Base-by-base conservation (phyloP, 2,113 vertebrate species). In the Strigops habroptila region DNA sequence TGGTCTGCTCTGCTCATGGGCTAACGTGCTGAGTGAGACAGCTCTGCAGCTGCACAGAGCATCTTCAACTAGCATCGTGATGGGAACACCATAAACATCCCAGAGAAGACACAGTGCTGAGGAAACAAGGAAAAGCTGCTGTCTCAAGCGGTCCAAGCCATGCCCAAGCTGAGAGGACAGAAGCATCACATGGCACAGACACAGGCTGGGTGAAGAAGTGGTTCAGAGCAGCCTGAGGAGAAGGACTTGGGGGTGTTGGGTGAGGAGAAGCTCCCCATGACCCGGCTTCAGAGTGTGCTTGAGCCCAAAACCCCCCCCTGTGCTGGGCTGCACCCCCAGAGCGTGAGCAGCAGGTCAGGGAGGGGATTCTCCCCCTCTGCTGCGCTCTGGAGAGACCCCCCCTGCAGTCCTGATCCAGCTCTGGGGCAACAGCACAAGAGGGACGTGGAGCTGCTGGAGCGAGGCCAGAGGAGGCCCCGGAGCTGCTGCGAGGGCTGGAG, bases 1-100 rank as follows among this genome's bases (percentile, higher is more conserved):
- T n/a, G 49, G 52, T 53, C 52, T 0, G 3, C 31, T 60, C 48
- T 49, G 25, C 53, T 75, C 0, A 0, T 0, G 12, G 71, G 55
- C 35, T 79, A 53, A 21, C 14, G 35, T 7, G 21, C 46, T 43
- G 44, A 86, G 60, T 43, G 44, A 86, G 60, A 12, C 12, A 46
- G 10, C 30, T 48, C 41, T 28, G 73, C 14, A 74, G 71, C 67
- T 76, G 33, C 68, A 27, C 37, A 39, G 76, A 12, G 3, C 12
- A 15, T 23, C 67, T 25, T 27, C 37, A 41, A 1, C 35, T 62
- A 76, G 37, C 64, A 18, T 2, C 2, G 0, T 19, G 65, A 55
- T 23, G 65, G 78, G 53, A 75, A 46, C 41, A 22, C 24, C 9
- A 3, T 4, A 14, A 85, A 74, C 3, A 33, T 8, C 80, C 62